Evolutionary conservation across 2,888 invertebrate species (phyloP).

Genomic region (Leucania comma): DNA sequence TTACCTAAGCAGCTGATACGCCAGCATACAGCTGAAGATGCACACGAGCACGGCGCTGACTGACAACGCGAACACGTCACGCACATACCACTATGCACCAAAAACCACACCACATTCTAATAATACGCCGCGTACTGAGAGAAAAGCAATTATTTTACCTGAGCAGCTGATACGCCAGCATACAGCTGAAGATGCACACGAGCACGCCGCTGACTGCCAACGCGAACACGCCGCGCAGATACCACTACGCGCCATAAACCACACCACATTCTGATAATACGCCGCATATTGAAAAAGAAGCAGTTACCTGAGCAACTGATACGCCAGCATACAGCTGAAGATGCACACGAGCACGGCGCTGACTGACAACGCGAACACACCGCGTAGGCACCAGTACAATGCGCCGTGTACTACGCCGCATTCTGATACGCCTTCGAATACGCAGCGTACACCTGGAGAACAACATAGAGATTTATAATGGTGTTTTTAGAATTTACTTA

Average conservation of each 20-base stretch:
- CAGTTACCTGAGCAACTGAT: conserved; percentile 93
- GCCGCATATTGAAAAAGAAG: not conserved
- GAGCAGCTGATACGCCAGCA: conserved; percentile 97
- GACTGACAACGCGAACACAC: conserved; percentile 97
- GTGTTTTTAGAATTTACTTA: no score
- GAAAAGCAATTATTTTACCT: conserved; percentile 82
- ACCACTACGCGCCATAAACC: conserved; percentile 70
- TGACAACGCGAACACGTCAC: conserved; percentile 87
- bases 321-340: conserved; percentile 97
- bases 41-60: conserved; percentile 97
- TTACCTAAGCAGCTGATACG: conserved; percentile 96
- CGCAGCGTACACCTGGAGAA: conserved; percentile 92
- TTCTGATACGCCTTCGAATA: conserved; percentile 96
- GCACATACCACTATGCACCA: conserved; percentile 81
- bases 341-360: conserved; percentile 97
- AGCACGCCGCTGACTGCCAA: conserved; percentile 97
- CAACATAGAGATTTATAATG: no score
- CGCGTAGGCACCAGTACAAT: conserved; percentile 96
- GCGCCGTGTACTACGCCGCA: conserved; percentile 98
- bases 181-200: conserved; percentile 97
- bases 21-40: conserved; percentile 97
- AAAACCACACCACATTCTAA: conserved; percentile 93
- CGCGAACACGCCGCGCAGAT: conserved; percentile 71
- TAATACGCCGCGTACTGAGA: conserved; percentile 69
- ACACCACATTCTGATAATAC: conserved; percentile 94